Conservation (phyloP, 2,113 vertebrate genomes). For the Indicator maculatus region DNA sequence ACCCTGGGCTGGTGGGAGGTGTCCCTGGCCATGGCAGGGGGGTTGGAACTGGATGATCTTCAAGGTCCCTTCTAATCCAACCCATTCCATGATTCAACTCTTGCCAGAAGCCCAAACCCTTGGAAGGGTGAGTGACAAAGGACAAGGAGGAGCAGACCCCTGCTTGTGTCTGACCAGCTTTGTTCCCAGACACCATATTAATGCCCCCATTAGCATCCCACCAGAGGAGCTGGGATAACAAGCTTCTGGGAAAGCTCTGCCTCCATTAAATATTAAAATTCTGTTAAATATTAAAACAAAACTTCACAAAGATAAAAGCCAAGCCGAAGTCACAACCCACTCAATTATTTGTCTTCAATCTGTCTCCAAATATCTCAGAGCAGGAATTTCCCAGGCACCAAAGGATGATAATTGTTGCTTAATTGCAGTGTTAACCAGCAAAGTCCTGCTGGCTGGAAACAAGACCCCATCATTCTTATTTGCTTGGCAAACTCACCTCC, state of each 20-base stretch:
- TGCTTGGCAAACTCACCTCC: neutral
- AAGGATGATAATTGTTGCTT: neutral
- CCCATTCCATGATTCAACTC: too few relatives aligned
- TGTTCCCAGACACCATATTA: neutral
- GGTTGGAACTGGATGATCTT: too few relatives aligned
- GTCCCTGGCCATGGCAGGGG: too few relatives aligned
- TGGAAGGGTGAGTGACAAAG: neutral
- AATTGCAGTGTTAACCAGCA: neutral
- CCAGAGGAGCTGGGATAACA: neutral
- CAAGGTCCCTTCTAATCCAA: too few relatives aligned
- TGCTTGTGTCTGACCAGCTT: neutral
- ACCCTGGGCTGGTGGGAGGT: too few relatives aligned
- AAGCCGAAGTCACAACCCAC: neutral
- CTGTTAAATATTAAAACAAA: slow-evolving; percentile 67
- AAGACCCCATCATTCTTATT: neutral
- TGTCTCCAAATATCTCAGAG: neutral
- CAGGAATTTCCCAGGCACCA: neutral
- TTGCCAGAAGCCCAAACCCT: neutral
- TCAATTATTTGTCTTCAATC: neutral
- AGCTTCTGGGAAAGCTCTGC: neutral
- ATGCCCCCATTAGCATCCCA: neutral
- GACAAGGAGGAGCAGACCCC: neutral
- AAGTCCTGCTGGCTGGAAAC: neutral
- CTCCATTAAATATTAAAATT: slow-evolving; percentile 50
- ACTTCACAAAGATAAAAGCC: slow-evolving; percentile 8